These are phyloP conservation scores for Danio albolineatus DNA, from an alignment of 2,797 vertebrate genomes.

Conservation along the genomic window DNA sequence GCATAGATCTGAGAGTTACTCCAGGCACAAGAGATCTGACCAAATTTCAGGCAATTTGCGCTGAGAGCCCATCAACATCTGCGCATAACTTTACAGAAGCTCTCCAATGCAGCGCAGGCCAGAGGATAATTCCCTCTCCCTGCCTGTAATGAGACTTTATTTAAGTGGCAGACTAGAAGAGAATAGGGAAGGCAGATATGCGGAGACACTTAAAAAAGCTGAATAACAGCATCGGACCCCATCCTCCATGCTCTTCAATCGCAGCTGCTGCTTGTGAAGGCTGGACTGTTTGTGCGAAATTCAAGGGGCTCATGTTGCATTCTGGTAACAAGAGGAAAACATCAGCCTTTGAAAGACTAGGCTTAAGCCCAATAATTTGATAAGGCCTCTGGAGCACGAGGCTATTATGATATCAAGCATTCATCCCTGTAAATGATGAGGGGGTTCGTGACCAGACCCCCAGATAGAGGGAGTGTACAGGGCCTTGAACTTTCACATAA, in stretches of 20 bases:
- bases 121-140: slow-evolving; percentile 70
- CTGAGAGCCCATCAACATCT: slow-evolving; percentile 77
- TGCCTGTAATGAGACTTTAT: slow-evolving; percentile 75
- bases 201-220: slow-evolving; percentile 58
- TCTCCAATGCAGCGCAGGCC: slow-evolving; percentile 69
- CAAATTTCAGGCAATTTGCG: slow-evolving; percentile 76
- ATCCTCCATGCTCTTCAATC: slow-evolving; percentile 27
- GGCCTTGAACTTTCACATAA: slow-evolving; percentile 25
- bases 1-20: slow-evolving; percentile 67
- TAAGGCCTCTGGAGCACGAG: slow-evolving; percentile 17
- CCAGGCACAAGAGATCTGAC: slow-evolving; percentile 70
- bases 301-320: slow-evolving; percentile 58
- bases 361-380: slow-evolving; percentile 41
- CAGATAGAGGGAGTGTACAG: background rate
- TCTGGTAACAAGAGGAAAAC: slow-evolving; percentile 53
- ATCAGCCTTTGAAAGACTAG: slow-evolving; percentile 32
- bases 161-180: slow-evolving; percentile 70
- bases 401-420: slow-evolving; percentile 26
- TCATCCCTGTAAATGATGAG: slow-evolving; percentile 21
- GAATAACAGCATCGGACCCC: slow-evolving; percentile 46
- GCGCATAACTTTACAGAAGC: slow-evolving; percentile 73
- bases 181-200: slow-evolving; percentile 61
- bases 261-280: slow-evolving; percentile 41
- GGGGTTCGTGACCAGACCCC: slow-evolving; percentile 9
- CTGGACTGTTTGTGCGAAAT: slow-evolving; percentile 18